Percentiles rank a stretch among this genome's conserved stretches.
phyloP scores from a whole-genome alignment of 2,113 vertebrate species.

The Sturnira hondurensis region DNA sequence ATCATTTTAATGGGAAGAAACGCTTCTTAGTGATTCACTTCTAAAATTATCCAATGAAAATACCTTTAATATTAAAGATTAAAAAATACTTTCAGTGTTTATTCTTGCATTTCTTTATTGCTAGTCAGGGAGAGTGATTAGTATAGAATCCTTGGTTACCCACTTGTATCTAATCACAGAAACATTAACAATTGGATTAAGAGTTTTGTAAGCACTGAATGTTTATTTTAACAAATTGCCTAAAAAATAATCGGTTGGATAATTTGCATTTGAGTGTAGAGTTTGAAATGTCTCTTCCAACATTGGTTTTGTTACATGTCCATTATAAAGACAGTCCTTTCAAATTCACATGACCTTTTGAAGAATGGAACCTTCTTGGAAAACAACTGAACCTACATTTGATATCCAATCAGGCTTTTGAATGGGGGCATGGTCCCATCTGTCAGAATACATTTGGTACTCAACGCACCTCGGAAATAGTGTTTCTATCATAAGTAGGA shows the following conservation, averaged over 20 bases:
- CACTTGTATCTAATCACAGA: neutral
- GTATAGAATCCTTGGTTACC: neutral
- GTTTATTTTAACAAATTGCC: neutral
- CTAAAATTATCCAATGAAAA: constrained; percentile 2
- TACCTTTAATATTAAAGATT: neutral
- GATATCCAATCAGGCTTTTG: neutral
- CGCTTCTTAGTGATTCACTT: neutral
- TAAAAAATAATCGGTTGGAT: neutral
- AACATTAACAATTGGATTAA: neutral
- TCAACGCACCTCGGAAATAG: neutral
- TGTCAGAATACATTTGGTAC: neutral
- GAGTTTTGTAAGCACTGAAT: neutral
- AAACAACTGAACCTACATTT: neutral
- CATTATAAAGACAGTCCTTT: neutral
- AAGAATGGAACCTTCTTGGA: neutral
- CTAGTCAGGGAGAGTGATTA: neutral
- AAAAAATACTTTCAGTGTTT: neutral
- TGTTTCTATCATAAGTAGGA: neutral
- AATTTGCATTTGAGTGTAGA: neutral
- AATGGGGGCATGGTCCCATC: neutral
- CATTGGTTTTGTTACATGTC: neutral
- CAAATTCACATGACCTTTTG: neutral
- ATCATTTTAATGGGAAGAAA: neutral
- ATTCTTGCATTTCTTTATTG: neutral
- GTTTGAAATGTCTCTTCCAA: neutral